Base-by-base conservation (phyloP, 2,113 vertebrate genomes). In the Caranx melampygus region DNA sequence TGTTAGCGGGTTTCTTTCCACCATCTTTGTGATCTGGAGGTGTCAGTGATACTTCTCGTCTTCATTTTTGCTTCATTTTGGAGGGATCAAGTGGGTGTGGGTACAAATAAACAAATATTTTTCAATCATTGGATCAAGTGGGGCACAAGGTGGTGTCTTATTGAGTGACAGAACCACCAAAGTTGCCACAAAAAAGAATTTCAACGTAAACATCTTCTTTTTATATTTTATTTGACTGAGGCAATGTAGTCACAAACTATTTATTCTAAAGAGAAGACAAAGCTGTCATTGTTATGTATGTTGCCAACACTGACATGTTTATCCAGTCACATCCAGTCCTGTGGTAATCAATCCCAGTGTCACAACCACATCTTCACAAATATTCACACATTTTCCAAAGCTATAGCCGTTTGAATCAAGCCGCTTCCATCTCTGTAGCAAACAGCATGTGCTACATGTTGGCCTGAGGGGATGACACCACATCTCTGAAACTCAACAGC, bases 31-130 rank as follows among this genome's bases (percentile, higher is more conserved):
- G 64, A 72, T 65, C 54, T 45, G 51, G 35, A 58, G 35, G 35
- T 73, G 71, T 74, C 81, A 79, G 74, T 60, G n/a, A 45, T 47
- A 52, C 58, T 83, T 59, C 12, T 65, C 49, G 52, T 67, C 65
- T 75, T 86, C 63, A 78, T 88, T 68, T 68, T 75, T 37, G 49
- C 37, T 57, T 61, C n/a, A 2, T 18, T 66, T 74, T 45, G 55
- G 59, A 15, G 21, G 21, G 49, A 77, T 35, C 3, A 4, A 5
- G 49, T 20, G 49, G 49, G 49, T 16, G 63, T 35, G 37, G 37
- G 64, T 37, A 14, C 21, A 52, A 21, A 58, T 33, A 42, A 15
- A 55, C 31, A 51, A 33, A 45, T 35, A n/a, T 70, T 37, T 75
- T 31, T 65, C 37, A 84, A 59, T 40, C 44, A 37, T 5, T 34